Evolutionary conservation across 2,113 vertebrate genomes (phyloP).

Genomic region (Nothobranchius furzeri): DNA sequence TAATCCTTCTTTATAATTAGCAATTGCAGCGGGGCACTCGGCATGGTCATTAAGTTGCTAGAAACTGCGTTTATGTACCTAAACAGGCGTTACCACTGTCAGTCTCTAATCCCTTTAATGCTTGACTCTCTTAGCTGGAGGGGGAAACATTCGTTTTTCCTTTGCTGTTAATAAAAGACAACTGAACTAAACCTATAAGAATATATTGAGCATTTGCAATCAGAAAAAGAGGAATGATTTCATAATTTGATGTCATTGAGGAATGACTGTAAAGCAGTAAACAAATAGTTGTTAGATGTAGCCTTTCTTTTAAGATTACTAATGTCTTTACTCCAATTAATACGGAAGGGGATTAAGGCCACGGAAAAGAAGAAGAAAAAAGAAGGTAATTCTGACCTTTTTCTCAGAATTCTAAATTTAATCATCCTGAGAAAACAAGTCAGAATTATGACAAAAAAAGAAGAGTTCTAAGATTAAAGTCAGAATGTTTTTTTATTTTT

Average conservation of each 20-base stretch:
- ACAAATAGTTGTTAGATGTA: constrained; percentile 10
- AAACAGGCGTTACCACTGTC: constrained; percentile 2
- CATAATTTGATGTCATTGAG: constrained; percentile 6
- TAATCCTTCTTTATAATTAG: constrained; percentile 14
- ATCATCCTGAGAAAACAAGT: too few species aligned
- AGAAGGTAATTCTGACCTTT: too few species aligned
- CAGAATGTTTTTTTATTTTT: too few species aligned
- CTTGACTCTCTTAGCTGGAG: constrained; percentile 1
- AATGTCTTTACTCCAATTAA: not conserved
- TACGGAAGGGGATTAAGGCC: too few species aligned
- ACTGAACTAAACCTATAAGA: constrained; percentile 8
- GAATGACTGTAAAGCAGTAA: constrained; percentile 3
- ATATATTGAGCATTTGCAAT: constrained; percentile 8
- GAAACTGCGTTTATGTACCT: constrained; percentile 16
- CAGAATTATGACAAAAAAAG: too few species aligned
- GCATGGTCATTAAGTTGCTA: not conserved
- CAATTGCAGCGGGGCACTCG: not conserved
- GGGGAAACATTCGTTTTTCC: not conserved
- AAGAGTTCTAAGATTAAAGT: too few species aligned
- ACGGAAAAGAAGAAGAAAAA: too few species aligned
- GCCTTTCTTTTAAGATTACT: not conserved
- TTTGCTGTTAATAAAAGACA: constrained; percentile 9
- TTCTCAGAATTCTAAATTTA: too few species aligned
- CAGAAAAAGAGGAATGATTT: constrained; percentile 21
- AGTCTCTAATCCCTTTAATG: constrained; percentile 18